Evolutionary conservation across 1,140 invertebrate genomes (phyloP), one percentile per base, ranked within the genome.

Genomic region (Lepidostoma basale): DNA sequence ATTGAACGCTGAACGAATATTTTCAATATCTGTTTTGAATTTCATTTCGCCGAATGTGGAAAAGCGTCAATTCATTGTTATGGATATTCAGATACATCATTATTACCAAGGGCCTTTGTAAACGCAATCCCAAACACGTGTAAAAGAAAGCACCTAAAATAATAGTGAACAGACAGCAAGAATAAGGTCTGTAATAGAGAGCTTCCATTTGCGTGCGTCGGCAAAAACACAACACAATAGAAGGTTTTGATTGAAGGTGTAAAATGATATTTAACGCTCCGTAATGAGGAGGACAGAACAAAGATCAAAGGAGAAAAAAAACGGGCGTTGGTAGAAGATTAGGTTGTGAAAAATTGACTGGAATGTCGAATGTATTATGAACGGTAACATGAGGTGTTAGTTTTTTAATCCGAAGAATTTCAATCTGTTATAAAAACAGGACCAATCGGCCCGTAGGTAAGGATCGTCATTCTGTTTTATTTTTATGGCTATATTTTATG

Each of bases 211-310:
- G 60, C 67, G 67, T 64, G 40, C 33, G 23, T 16, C 36, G 64
- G 40, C 54, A 56, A 58, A 58, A 66, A 44, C 30, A 26, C 16
- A 67, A 40, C 65, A 72, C 70, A 72, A 72, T 59, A 42, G 70
- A n/a, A 12, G 25, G 65, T 71, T 72, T 68, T 62, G 70, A 72
- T 72, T 65, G 70, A 68, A 72, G 56, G 65, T 65, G 70, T 72
- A 68, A 72, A 72, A 72, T 72, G 60, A 67, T 72, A 67, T 72
- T 72, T 72, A 72, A 68, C 70, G 66, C 62, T 28, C 42, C 18
- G 66, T 67, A 67, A 68, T 72, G 70, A 72, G 60, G 60, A 44
- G 59, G 36, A 47, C 52, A 71, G 69, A 67, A 70, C 69, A 62
- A 49, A 63, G 69, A 67, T 70, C 68, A 70, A 66, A 70, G 54